Base-by-base conservation (phyloP, 2,797 vertebrate genomes). In the Oophaga sylvatica region DNA sequence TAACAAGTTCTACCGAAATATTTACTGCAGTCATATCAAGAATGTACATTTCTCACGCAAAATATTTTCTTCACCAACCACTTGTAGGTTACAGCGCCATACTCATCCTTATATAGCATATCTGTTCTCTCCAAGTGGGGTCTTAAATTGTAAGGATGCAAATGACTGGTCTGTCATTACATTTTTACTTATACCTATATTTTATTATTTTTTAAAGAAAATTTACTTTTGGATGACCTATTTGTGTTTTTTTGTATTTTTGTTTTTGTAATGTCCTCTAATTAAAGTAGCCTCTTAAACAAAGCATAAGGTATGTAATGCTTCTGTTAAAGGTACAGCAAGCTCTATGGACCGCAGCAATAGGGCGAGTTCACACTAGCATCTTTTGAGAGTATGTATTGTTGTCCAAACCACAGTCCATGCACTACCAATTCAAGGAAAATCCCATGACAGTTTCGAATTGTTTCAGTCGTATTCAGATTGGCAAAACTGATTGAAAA, bases 241-340 rank as follows among this genome's bases (percentile, higher is more conserved):
- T 82, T 81, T 84, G 78, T 88, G 70, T 85, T 88, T 88, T 85
- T 89, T 85, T 89, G 83, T 89, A 82, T 88, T 85, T 88, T 88
- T 86, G 41, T 60, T 89, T 86, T 89, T 89, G 76, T 89, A 79
- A 86, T 77, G 75, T 89, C 84, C 84, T 78, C 16, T 81, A 78
- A 83, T 83, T 83, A 68, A 83, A 89, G 62, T 89, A 86, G 63
- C 53, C 79, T 86, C 78, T 84, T 85, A 73, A 84, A 77, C 62
- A 75, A 85, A 68, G 45, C 48, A 83, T 87, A n/a, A 80, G 26
- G n/a, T 57, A 83, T 73, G 17, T 77, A 77, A 77, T 81, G 48
- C 70, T 70, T 86, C 53, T 88, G 11, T 57, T 85, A 76, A 22
- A 53, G 48, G 45, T 85, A 60, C 19, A 48, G 35, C 79, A 85